A percentile compares a stretch with the other conserved stretches of the same genome.
phyloP scores from a whole-genome alignment of 2,888 invertebrate genomes.

The Selenia dentaria region DNA sequence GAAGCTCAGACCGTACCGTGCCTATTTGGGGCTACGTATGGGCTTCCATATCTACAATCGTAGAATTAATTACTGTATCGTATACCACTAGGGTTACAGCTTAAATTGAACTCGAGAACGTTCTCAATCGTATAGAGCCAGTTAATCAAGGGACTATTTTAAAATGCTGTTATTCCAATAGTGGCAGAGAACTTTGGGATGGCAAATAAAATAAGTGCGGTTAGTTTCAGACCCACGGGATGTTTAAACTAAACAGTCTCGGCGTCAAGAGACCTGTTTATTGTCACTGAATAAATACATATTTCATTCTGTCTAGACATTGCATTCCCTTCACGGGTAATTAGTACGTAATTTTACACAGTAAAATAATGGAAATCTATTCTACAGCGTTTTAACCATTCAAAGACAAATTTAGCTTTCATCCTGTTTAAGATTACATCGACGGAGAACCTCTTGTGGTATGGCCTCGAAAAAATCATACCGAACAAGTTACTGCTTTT shows the following conservation, averaged over 20 bases:
- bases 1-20: slow-evolving; percentile 18
- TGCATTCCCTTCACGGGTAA: neutral
- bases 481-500: slow-evolving; percentile 30
- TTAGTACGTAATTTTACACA: neutral
- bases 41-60: slow-evolving; percentile 29
- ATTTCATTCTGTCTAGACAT: slow-evolving; percentile 1
- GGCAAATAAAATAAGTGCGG: slow-evolving; percentile 4
- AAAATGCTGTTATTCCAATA: slow-evolving; percentile 1
- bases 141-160: neutral
- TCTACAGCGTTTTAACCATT: too few relatives aligned
- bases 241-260: slow-evolving; percentile 11
- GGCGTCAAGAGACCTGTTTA: slow-evolving; percentile 7
- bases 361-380: neutral
- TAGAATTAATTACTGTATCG: slow-evolving; percentile 44
- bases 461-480: slow-evolving; percentile 35
- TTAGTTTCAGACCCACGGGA: slow-evolving; percentile 7
- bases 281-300: slow-evolving; percentile 5
- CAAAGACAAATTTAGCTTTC: slow-evolving; percentile 9
- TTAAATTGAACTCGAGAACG: slow-evolving; percentile 28
- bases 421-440: slow-evolving; percentile 23
- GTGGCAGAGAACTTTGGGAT: slow-evolving; percentile 4
- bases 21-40: slow-evolving; percentile 38
- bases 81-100: slow-evolving; percentile 1
- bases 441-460: slow-evolving; percentile 18
- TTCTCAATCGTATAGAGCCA: slow-evolving; percentile 2